Conservation (phyloP, 2,113 vertebrate genomes). For the Todiramphus saurophagus region DNA sequence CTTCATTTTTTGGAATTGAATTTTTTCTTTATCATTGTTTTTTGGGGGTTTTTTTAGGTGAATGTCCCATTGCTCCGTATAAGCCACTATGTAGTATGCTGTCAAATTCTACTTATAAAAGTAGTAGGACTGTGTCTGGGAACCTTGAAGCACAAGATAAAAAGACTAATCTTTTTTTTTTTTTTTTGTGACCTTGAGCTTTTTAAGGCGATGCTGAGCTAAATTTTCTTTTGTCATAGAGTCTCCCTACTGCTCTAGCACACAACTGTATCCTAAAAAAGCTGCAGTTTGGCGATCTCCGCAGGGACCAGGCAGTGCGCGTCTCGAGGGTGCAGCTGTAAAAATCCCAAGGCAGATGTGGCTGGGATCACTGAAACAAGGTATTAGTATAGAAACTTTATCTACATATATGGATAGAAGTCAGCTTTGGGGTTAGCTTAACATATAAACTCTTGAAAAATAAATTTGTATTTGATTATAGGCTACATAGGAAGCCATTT, state of each 20-base stretch:
- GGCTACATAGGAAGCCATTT: background rate
- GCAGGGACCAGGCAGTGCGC: conserved; percentile 60
- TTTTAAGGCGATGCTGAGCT: background rate
- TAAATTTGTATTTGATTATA: background rate
- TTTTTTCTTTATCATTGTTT: background rate
- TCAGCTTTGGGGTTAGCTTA: background rate
- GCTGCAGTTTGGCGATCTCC: conserved; percentile 76
- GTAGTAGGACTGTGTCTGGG: background rate
- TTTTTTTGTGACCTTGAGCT: background rate
- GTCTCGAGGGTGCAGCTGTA: conserved; percentile 56
- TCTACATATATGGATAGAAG: background rate
- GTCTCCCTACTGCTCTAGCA: conserved; percentile 86
- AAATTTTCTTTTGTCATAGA: conserved; percentile 63
- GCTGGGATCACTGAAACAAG: conserved; percentile 82
- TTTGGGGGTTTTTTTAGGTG: background rate
- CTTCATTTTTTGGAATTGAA: background rate
- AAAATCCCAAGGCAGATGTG: conserved; percentile 73
- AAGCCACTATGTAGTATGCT: background rate
- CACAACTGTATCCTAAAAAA: conserved; percentile 77
- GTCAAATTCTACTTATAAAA: background rate
- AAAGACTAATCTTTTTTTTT: no score
- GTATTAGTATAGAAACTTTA: conserved; percentile 38
- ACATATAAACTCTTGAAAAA: background rate
- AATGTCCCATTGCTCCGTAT: fast-evolving
- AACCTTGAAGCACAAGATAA: background rate